Base-by-base conservation (phyloP, 2,888 invertebrate species). In the Glaucopsyche alexis region DNA sequence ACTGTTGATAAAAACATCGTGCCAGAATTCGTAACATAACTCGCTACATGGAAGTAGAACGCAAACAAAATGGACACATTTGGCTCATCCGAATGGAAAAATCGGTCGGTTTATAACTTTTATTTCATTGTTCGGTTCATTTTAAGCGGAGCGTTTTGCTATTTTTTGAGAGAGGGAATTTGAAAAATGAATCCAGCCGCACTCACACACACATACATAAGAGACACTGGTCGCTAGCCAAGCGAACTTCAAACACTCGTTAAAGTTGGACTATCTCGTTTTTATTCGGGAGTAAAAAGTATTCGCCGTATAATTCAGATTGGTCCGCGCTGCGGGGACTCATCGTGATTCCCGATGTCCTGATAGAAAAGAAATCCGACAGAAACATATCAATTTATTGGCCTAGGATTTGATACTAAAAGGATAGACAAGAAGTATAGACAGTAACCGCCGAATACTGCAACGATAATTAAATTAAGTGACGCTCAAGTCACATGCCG, bases 231-330 rank as follows among this genome's bases (percentile, higher is more conserved):
- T 70, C 72, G 81, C 85, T 79, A 74, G 74, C 73, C 78, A 75
- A 77, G 74, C 70, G 75, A 77, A 67, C 74, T 73, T 77, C 76
- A 71, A 78, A 79, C 79, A 79, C 76, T 79, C 80, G 79, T 80
- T 78, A 81, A 82, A 80, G 76, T 80, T 78, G 73, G 52, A 70
- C 75, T 71, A 72, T 76, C 77, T 71, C 72, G 74, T 66, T 78
- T 78, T 79, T 78, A 77, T 78, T 77, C 75, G 71, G 67, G 50
- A 73, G 75, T 77, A 79, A 78, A 77, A 78, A 77, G 76, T 78
- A 76, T 77, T 76, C 78, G 76, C 74, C 71, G 75, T 72, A 72
- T 77, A 76, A 78, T 77, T 79, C 75, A 75, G 73, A 77, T 78
- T 52, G 52, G 52, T 2, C 52, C 4, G 16, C 52, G n/a, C 2